Evolutionary conservation across 2,888 invertebrate species (phyloP).

Genomic region (Meloe dianella): DNA sequence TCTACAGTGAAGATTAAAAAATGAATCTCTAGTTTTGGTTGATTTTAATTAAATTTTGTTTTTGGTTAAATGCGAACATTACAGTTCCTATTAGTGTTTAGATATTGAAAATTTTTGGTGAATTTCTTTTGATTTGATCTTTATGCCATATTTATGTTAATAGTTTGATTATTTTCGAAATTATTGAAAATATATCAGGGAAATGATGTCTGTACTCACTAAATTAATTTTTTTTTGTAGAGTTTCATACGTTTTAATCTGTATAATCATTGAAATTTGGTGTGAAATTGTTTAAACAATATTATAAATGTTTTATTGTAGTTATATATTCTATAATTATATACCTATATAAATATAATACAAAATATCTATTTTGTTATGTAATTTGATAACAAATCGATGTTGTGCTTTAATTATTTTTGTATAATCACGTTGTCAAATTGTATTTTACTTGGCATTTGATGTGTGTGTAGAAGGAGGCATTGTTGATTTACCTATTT

Average conservation of each 20-base stretch:
- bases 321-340: background rate
- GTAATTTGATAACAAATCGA: background rate
- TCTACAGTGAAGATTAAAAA: too few species aligned
- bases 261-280: background rate
- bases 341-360: background rate
- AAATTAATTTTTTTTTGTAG: too few species aligned
- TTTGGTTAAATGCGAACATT: background rate
- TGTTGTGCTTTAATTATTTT: background rate
- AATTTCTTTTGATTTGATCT: conserved; percentile 10
- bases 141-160: conserved; percentile 15
- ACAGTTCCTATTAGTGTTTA: conserved; percentile 15
- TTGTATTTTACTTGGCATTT: conserved; percentile 15
- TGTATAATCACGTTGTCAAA: background rate
- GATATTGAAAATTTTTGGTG: conserved; percentile 14
- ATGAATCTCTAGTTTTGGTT: conserved; percentile 19
- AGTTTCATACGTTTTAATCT: too few species aligned
- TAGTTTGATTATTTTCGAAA: background rate
- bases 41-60: background rate
- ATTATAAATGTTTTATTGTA: conserved; percentile 3
- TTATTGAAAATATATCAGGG: background rate
- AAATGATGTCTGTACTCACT: background rate
- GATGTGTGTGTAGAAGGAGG: too few species aligned
- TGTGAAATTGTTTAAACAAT: background rate
- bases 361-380: background rate
- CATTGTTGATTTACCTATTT: too few species aligned